Conservation (phyloP, 2,797 vertebrate species). For the Perodicticus potto region DNA sequence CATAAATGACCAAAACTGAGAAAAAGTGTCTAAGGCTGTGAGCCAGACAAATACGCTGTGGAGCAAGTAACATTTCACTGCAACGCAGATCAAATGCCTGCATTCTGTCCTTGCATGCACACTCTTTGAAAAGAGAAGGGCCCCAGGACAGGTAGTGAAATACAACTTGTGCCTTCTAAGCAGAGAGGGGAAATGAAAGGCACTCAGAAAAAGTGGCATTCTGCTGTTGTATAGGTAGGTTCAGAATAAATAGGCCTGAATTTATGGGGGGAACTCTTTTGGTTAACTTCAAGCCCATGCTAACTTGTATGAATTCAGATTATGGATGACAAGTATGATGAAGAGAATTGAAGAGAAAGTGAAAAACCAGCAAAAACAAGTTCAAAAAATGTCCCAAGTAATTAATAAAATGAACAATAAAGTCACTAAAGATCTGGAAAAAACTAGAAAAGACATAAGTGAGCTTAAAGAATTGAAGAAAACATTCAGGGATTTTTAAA, state of each 20-base stretch:
- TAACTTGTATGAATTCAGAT: not conserved
- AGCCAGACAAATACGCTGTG: not conserved
- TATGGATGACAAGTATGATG: too few species aligned
- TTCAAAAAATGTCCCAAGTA: too few species aligned
- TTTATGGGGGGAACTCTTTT: not conserved
- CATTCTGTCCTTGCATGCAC: not conserved
- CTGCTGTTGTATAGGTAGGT: too few species aligned
- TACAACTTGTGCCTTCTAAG: not conserved
- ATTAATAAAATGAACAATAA: too few species aligned
- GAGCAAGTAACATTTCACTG: not conserved
- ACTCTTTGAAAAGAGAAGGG: not conserved
- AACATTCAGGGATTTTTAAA: too few species aligned
- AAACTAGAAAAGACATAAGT: too few species aligned
- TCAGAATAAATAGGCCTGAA: not conserved
- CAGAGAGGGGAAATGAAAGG: not conserved
- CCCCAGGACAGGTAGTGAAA: not conserved
- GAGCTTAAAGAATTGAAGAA: too few species aligned
- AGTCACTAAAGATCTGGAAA: too few species aligned
- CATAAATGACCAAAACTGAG: not conserved
- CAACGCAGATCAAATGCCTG: fast-evolving
- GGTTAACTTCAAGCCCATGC: not conserved
- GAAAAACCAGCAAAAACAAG: too few species aligned
- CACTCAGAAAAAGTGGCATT: too few species aligned
- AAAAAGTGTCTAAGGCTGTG: not conserved
- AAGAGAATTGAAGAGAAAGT: too few species aligned